Percentiles rank a stretch among this genome's conserved stretches.
These are phyloP conservation scores for Danio rerio DNA, from an alignment of 2,113 vertebrate species.

Conservation along the genomic window GRCz12tu NC_133182.1:49115001-49115500, in stretches of 20 bases:
- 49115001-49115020: too few relatives aligned
- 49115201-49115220: too few relatives aligned
- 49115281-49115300: neutral
- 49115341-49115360: neutral
- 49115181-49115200: too few relatives aligned
- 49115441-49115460: constrained; percentile 26
- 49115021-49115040: too few relatives aligned
- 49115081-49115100: too few relatives aligned
- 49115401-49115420: constrained; percentile 41
- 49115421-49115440: constrained; percentile 10
- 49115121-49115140: too few relatives aligned
- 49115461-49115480: constrained; percentile 16
- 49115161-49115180: too few relatives aligned
- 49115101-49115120: too few relatives aligned
- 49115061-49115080: too few relatives aligned
- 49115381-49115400: constrained; percentile 22
- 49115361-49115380: constrained; percentile 35
- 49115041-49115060: too few relatives aligned
- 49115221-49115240: neutral
- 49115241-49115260: neutral
- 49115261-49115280: neutral
- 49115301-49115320: constrained; percentile 36
- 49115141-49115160: too few relatives aligned
- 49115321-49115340: constrained; percentile 26
- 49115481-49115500: constrained; percentile 8